These are phyloP conservation scores for Enteromius paludinosus DNA, from an alignment of 2,797 vertebrate species.

Conservation along the genomic window DNA sequence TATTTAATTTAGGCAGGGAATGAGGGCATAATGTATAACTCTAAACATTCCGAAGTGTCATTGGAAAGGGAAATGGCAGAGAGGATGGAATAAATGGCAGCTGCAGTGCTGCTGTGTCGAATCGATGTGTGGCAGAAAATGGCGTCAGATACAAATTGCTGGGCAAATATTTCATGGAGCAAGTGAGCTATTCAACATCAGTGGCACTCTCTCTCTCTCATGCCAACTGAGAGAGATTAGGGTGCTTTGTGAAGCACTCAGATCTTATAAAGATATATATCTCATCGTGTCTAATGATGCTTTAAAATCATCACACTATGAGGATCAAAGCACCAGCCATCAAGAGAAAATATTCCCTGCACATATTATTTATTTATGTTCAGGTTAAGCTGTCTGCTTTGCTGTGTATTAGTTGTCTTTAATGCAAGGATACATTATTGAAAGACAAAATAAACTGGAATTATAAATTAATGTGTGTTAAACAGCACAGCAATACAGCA, in stretches of 20 bases:
- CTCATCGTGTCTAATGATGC: constrained; percentile 45
- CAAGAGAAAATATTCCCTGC: neutral
- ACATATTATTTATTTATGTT: constrained; percentile 7
- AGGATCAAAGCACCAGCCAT: constrained; percentile 36
- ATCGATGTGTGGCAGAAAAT: constrained; percentile 52
- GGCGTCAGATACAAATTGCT: constrained; percentile 68
- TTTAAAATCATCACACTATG: constrained; percentile 38
- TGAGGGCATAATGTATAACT: constrained; percentile 65
- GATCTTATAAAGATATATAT: constrained; percentile 50
- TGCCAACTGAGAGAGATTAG: constrained; percentile 28
- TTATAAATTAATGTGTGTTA: neutral
- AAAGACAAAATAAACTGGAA: constrained; percentile 2
- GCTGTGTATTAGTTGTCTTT: neutral
- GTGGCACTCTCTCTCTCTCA: constrained; percentile 28
- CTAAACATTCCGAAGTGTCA: constrained; percentile 67
- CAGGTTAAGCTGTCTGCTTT: constrained; percentile 15
- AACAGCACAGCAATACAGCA: neutral
- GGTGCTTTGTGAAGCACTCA: constrained; percentile 8
- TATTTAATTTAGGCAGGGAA: constrained; percentile 59
- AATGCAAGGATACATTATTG: neutral
- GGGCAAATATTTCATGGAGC: constrained; percentile 65
- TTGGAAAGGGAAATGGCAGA: constrained; percentile 51
- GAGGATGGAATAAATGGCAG: constrained; percentile 61
- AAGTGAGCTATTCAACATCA: constrained; percentile 46
- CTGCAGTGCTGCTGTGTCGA: constrained; percentile 43